Evolutionary conservation across 2,797 vertebrate species (phyloP), one percentile per base, ranked within the genome.

Genomic region (Gymnocypris eckloni): DNA sequence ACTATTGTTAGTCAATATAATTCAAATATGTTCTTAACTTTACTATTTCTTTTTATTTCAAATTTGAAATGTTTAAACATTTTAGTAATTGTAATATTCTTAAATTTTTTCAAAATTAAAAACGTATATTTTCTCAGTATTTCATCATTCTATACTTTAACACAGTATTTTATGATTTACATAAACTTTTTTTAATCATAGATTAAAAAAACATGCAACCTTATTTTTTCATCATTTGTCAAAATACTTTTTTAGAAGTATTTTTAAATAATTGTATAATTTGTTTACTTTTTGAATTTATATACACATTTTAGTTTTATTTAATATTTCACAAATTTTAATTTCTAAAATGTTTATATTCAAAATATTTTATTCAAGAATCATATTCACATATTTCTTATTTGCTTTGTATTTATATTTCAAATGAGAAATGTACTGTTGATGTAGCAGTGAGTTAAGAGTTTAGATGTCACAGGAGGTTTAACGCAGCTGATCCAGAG

Each of bases 401-500:
- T 66, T 66, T 66, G 25, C 25, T 66, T 16, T 66, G 61, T 33
- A 66, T 28, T 66, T 66, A 66, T 66, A 37, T 37, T 67, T 67
- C 28, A 67, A 8, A 37, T 67, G 8, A 6, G 3, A 37, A 67
- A 67, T 67, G 16, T 18, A 82, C 90, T 89, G 94, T 95, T 95
- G 95, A 95, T 95, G 95, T 95, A 93, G 93, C 95, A 95, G 95
- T 95, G 95, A 96, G 95, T 96, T 95, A 95, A 94, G 94, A 95
- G 95, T 95, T 95, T 95, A 95, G 94, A 94, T 94, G 95, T 95
- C 95, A 96, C 93, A 90, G 93, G 94, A 95, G 94, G 93, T 92
- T 95, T 95, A 94, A 93, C 93, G 92, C 94, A 96, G 94, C 95
- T 95, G 95, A 95, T 95, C 93, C 93, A 93, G 91, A 92, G 81